Percentiles rank a stretch among this genome's conserved stretches.
Evolutionary conservation across 2,113 vertebrate species (phyloP).

Genomic region (Nanger granti): DNA sequence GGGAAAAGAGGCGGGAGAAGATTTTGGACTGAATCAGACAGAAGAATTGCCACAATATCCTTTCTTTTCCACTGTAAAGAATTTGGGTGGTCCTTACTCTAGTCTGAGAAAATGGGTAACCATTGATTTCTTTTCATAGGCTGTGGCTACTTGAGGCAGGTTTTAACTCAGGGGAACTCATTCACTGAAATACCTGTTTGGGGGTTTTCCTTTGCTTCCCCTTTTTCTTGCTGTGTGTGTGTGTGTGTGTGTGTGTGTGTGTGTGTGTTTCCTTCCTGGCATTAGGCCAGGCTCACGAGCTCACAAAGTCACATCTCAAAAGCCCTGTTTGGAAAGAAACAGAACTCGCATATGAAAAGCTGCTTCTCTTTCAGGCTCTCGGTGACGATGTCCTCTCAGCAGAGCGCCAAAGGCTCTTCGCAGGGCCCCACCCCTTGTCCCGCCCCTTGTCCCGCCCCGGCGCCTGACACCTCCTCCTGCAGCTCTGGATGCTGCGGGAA

Average conservation of each 20-base stretch:
- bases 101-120: neutral
- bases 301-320: neutral
- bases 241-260: neutral
- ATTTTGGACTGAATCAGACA: neutral
- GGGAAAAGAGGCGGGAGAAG: neutral
- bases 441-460: neutral
- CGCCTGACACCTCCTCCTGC: constrained; percentile 9
- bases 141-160: neutral
- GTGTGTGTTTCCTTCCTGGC: neutral
- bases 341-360: neutral
- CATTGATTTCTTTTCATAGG: neutral
- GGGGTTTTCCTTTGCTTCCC: neutral
- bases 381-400: constrained; percentile 54
- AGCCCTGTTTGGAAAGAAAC: neutral
- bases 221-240: neutral
- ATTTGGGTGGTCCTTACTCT: neutral
- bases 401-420: constrained; percentile 14
- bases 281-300: neutral
- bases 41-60: neutral
- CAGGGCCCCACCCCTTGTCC: constrained; percentile 4
- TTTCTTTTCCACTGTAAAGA: neutral
- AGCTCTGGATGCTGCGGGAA: neutral
- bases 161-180: neutral
- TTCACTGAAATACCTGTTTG: neutral
- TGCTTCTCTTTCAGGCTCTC: constrained; percentile 27